phyloP scores from a whole-genome alignment of 2,888 invertebrate species.

The Calliscelio sp. region DNA sequence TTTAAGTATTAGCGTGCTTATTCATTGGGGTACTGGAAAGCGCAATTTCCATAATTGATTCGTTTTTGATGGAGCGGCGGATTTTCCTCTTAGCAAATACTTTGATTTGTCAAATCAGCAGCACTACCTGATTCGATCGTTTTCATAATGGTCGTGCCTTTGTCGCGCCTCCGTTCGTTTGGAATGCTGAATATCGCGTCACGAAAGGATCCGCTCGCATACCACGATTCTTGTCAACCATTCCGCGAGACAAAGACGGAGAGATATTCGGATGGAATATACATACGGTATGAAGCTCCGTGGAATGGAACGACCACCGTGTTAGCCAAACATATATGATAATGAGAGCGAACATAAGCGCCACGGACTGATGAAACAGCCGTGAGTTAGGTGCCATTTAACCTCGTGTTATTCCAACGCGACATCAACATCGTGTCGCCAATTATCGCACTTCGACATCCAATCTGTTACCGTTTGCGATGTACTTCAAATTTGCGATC shows the following conservation, averaged over 20 bases:
- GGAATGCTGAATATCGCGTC: constrained; percentile 58
- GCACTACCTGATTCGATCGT: constrained; percentile 37
- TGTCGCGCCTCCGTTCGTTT: constrained; percentile 39
- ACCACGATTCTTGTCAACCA: constrained; percentile 51
- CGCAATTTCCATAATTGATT: constrained; percentile 50
- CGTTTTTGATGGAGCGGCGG: constrained; percentile 32
- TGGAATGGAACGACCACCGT: constrained; percentile 61
- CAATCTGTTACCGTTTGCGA: constrained; percentile 32
- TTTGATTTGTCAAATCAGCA: constrained; percentile 43
- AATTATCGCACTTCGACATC: constrained; percentile 74
- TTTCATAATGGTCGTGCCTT: constrained; percentile 33
- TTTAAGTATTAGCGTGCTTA: constrained; percentile 50
- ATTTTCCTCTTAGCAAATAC: constrained; percentile 8
- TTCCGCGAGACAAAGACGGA: constrained; percentile 38
- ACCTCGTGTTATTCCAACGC: constrained; percentile 63
- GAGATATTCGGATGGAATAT: constrained; percentile 25
- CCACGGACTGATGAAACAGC: constrained; percentile 58
- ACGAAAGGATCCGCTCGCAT: constrained; percentile 49
- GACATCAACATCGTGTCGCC: constrained; percentile 72
- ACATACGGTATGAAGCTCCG: constrained; percentile 44
- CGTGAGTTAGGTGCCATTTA: constrained; percentile 59
- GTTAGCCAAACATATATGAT: constrained; percentile 66
- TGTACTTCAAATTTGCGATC: constrained; percentile 31
- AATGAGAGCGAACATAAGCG: constrained; percentile 65
- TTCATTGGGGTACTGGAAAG: constrained; percentile 48